Percentiles rank a stretch among this genome's conserved stretches.
phyloP scores from a whole-genome alignment of 2,113 vertebrate species.

The Sporophila hypoxantha region DNA sequence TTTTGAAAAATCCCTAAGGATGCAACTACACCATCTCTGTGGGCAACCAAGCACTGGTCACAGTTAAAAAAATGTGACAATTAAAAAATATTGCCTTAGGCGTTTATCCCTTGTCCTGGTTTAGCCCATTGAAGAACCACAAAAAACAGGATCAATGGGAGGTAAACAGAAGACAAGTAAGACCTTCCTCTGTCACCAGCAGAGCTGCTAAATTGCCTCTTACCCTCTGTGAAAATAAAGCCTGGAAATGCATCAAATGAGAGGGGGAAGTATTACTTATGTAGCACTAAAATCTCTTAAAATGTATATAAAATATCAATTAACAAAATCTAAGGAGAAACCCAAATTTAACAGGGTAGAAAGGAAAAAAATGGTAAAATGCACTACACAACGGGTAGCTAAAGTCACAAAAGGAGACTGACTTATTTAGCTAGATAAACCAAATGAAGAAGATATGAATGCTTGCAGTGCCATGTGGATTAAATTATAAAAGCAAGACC shows the following conservation, averaged over 20 bases:
- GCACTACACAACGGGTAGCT: fast-evolving
- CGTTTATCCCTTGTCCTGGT: neutral
- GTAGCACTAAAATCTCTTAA: neutral
- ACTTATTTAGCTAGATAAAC: neutral
- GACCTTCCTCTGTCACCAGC: neutral
- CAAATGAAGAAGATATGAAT: neutral
- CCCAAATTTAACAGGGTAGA: neutral
- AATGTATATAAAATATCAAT: neutral
- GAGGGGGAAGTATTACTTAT: neutral
- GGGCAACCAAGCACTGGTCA: neutral
- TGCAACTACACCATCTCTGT: too few species aligned
- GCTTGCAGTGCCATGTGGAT: neutral
- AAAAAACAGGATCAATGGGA: neutral
- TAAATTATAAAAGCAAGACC: neutral
- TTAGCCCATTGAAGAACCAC: fast-evolving
- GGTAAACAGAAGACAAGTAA: neutral
- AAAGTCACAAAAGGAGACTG: neutral
- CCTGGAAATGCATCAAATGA: neutral
- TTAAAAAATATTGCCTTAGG: neutral
- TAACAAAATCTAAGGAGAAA: neutral
- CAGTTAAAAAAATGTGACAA: neutral
- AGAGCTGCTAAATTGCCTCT: neutral
- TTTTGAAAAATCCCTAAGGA: neutral
- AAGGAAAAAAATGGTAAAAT: neutral
- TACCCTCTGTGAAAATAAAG: neutral